Evolutionary conservation across 2,113 vertebrate species (phyloP).

Genomic region (Smithornis capensis): DNA sequence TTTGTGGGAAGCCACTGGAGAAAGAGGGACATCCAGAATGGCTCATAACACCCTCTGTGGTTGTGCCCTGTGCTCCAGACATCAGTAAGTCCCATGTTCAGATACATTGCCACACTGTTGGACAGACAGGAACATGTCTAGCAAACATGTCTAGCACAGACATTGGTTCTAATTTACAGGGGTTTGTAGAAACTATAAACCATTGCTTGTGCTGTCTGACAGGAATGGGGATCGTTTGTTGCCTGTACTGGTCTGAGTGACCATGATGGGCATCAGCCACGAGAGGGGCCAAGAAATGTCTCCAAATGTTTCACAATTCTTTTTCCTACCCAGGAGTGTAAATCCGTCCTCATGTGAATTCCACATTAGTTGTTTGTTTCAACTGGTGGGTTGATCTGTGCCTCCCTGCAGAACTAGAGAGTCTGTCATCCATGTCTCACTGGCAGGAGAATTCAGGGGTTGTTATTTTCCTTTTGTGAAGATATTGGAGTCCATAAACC

Average conservation of each 20-base stretch:
- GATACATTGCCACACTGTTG: background rate
- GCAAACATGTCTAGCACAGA: fast-evolving
- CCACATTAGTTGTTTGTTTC: background rate
- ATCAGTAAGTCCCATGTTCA: background rate
- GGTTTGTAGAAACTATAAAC: background rate
- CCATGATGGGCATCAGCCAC: background rate
- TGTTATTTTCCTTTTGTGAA: background rate
- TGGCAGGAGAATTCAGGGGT: background rate
- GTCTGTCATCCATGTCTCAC: background rate
- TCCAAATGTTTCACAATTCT: background rate
- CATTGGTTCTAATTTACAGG: background rate
- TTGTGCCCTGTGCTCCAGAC: background rate
- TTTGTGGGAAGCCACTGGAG: background rate
- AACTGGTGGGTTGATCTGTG: background rate
- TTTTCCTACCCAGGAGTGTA: background rate
- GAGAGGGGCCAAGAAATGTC: background rate
- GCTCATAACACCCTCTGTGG: background rate
- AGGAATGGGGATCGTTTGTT: background rate
- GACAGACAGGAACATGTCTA: background rate
- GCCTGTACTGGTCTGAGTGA: background rate
- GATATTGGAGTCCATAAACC: background rate
- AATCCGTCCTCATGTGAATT: background rate
- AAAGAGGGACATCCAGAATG: background rate
- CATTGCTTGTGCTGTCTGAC: background rate
- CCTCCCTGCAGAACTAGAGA: background rate